Evolutionary conservation across 2,888 invertebrate genomes (phyloP), one percentile per base, ranked within the genome.

Genomic region (Tenthredo amoena): DNA sequence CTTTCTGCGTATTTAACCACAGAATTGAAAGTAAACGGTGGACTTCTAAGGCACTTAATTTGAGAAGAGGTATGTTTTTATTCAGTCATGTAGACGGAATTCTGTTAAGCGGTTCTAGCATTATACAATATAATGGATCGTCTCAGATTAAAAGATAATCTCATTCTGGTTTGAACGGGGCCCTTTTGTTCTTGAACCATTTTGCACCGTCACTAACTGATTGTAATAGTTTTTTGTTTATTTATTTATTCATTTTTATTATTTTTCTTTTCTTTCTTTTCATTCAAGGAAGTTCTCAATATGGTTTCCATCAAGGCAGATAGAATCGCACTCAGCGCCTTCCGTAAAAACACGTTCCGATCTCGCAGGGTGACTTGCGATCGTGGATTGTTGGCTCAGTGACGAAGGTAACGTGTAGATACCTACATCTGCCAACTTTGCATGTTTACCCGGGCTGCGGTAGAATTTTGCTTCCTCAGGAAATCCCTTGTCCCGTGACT

Each of bases 141-240:
- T 58, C 40, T 62, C 40, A 58, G 58, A 58, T 58, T 58, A 79
- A 31, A 62, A 81, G 58, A 81, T 81, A 58, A 81, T 81, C 58
- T 62, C 18, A 81, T 62, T 81, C 50, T 81, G 81, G 12, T 40
- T 81, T 81, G 62, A n/a, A 81, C n/a, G 81, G 55, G 62, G 62
- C 62, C 81, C 40, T 81, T 62, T 81, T 81, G 81, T 81, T 81
- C 81, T 81, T 31, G 37, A 26, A 62, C 62, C 37, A 12, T 81
- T 81, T 81, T 40, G 81, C 81, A 81, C n/a, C 37, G 81, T 81
- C 81, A 81, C 81, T 81, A 62, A 62, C 58, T 81, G 81, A 81
- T 81, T 18, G 81, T 81, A n/a, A n/a, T 21, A 15, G 7, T 77
- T 55, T 55, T 77, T 31, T 77, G 18, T 55, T 55, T 40, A 47